phyloP scores from a whole-genome alignment of 92 coral and sea anemone genomes.

The Zoanthus solanderi region DNA sequence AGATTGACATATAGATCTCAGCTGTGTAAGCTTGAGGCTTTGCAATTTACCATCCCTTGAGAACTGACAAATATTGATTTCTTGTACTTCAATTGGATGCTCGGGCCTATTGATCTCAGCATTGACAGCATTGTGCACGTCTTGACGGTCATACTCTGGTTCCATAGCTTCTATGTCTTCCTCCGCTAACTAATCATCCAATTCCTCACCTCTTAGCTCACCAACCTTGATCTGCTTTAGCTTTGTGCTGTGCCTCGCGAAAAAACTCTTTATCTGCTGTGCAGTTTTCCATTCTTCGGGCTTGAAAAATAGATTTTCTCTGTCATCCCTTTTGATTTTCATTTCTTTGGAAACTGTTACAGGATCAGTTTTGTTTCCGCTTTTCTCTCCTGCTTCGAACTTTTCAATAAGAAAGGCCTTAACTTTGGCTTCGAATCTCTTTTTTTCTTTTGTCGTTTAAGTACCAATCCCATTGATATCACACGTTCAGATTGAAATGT shows the following conservation, averaged over 20 bases:
- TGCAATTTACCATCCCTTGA: constrained; percentile 33
- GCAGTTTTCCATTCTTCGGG: constrained; percentile 42
- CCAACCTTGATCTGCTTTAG: background rate
- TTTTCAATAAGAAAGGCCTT: constrained; percentile 60
- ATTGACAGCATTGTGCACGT: constrained; percentile 18
- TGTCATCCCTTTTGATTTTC: constrained; percentile 62
- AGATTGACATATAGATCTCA: constrained; percentile 25
- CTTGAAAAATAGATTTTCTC: constrained; percentile 56
- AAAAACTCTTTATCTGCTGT: constrained; percentile 60
- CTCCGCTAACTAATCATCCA: constrained; percentile 21
- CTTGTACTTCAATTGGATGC: constrained; percentile 46
- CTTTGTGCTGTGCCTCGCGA: constrained; percentile 52
- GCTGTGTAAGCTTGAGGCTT: constrained; percentile 34
- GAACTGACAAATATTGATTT: constrained; percentile 43
- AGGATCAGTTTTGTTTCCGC: constrained; percentile 65
- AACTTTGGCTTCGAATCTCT: constrained; percentile 56
- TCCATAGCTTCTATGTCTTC: constrained; percentile 42
- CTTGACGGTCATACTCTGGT: constrained; percentile 31
- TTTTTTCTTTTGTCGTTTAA: constrained; percentile 54
- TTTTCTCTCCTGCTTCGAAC: constrained; percentile 58
- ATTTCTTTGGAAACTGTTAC: constrained; percentile 72
- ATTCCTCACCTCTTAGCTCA: background rate
- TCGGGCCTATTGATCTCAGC: constrained; percentile 20
- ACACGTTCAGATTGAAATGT: background rate
- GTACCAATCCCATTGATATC: constrained; percentile 73